A percentile compares a stretch with the other conserved stretches of the same genome.
Evolutionary conservation across 1,140 invertebrate species (phyloP).

Genomic region (Trichonephila clavata): DNA sequence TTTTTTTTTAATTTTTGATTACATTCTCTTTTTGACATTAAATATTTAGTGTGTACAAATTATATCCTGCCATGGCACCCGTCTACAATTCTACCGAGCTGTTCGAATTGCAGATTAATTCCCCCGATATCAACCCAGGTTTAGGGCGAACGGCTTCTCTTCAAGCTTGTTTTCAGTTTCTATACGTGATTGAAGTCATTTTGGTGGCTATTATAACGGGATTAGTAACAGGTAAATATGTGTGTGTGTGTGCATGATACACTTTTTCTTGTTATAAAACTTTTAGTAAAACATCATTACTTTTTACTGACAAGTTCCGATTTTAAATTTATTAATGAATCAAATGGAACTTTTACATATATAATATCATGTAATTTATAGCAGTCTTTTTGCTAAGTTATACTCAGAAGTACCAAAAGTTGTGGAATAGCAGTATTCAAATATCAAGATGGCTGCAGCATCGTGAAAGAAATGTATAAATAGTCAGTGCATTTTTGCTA

Average conservation of each 20-base stretch:
- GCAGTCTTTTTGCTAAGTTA: too few species aligned
- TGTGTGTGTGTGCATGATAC: background rate
- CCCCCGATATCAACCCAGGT: conserved; percentile 81
- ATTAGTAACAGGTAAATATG: conserved; percentile 87
- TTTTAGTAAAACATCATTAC: too few species aligned
- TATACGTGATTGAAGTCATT: conserved; percentile 87
- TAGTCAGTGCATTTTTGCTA: too few species aligned
- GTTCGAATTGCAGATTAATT: conserved; percentile 77
- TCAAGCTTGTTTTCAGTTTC: conserved; percentile 90
- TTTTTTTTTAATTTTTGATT: background rate
- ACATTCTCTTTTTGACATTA: background rate
- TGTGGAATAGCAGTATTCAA: too few species aligned
- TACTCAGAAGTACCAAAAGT: too few species aligned
- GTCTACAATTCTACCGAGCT: conserved; percentile 79
- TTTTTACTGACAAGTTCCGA: too few species aligned
- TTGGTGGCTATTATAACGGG: conserved; percentile 87
- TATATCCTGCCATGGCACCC: conserved; percentile 84
- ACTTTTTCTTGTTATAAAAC: too few species aligned
- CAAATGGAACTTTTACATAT: too few species aligned
- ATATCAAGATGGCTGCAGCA: too few species aligned
- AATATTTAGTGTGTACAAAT: conserved; percentile 56
- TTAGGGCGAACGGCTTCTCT: conserved; percentile 84
- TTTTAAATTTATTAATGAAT: too few species aligned
- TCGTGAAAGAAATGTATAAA: too few species aligned
- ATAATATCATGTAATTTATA: too few species aligned